Conservation (phyloP, 2,797 vertebrate genomes). For the Megalops cyprinoides region DNA sequence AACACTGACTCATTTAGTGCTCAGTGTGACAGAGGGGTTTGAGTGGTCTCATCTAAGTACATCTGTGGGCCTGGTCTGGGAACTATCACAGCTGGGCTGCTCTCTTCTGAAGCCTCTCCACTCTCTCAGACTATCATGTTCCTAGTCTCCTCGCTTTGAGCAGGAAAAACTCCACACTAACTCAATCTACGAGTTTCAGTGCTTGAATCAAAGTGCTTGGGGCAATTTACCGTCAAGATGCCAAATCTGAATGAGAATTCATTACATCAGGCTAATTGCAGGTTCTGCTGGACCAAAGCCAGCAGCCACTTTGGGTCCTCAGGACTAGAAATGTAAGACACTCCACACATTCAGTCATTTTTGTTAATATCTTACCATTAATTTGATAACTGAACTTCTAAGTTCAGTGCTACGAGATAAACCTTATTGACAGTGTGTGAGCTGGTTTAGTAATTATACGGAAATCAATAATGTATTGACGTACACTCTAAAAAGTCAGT, state of each 20-base stretch:
- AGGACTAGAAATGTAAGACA: neutral
- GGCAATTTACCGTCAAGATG: neutral
- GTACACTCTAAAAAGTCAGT: neutral
- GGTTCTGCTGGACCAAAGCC: neutral
- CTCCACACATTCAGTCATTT: neutral
- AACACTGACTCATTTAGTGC: too few species aligned
- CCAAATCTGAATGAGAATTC: neutral
- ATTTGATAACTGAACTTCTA: neutral
- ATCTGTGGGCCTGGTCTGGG: neutral
- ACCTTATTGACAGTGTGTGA: neutral
- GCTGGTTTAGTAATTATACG: slow-evolving; percentile 7
- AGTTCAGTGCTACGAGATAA: neutral
- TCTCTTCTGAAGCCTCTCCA: neutral
- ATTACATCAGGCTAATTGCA: neutral
- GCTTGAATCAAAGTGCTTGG: neutral
- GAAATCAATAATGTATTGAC: neutral
- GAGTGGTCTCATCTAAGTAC: neutral
- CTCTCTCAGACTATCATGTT: neutral
- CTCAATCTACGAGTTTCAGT: neutral
- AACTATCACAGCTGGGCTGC: neutral
- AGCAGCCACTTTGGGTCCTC: too few species aligned
- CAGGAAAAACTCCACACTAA: neutral
- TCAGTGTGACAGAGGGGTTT: neutral
- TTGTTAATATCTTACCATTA: neutral
- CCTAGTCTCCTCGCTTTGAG: neutral